These are phyloP conservation scores for Epinephelus moara DNA, from an alignment of 2,113 vertebrate species.

Conservation along the genomic window DNA sequence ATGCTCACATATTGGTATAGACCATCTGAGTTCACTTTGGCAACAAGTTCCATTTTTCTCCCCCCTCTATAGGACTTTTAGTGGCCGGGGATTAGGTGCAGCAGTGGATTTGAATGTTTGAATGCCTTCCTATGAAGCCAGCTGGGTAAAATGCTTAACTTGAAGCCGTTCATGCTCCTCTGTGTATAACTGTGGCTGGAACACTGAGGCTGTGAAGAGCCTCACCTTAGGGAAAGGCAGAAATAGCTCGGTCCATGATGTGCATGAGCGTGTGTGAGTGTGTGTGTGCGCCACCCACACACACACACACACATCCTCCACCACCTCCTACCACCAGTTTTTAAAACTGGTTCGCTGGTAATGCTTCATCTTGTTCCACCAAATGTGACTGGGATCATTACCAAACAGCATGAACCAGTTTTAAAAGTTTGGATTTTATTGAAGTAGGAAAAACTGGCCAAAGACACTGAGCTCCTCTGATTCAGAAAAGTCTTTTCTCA, in stretches of 20 bases:
- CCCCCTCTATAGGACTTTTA: not conserved
- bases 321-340: slow-evolving; percentile 37
- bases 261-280: slow-evolving; percentile 6
- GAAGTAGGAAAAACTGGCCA: not conserved
- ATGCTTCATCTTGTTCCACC: slow-evolving; percentile 41
- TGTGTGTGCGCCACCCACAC: not conserved
- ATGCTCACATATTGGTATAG: slow-evolving; percentile 32
- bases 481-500: not conserved
- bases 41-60: slow-evolving; percentile 22
- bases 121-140: slow-evolving; percentile 10
- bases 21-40: slow-evolving; percentile 42
- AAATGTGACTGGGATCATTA: slow-evolving; percentile 49
- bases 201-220: slow-evolving; percentile 41
- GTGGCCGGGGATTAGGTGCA: slow-evolving; percentile 34
- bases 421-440: slow-evolving; percentile 19
- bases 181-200: slow-evolving; percentile 40
- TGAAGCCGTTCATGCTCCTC: slow-evolving; percentile 50
- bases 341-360: slow-evolving; percentile 39
- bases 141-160: slow-evolving; percentile 57
- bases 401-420: slow-evolving; percentile 24
- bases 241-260: slow-evolving; percentile 54
- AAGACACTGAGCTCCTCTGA: not conserved
- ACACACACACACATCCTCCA: slow-evolving; percentile 43
- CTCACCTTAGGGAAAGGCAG: slow-evolving; percentile 58
- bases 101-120: slow-evolving; percentile 50